phyloP scores from a whole-genome alignment of 2,797 vertebrate species.

The Enteromius treurensis region DNA sequence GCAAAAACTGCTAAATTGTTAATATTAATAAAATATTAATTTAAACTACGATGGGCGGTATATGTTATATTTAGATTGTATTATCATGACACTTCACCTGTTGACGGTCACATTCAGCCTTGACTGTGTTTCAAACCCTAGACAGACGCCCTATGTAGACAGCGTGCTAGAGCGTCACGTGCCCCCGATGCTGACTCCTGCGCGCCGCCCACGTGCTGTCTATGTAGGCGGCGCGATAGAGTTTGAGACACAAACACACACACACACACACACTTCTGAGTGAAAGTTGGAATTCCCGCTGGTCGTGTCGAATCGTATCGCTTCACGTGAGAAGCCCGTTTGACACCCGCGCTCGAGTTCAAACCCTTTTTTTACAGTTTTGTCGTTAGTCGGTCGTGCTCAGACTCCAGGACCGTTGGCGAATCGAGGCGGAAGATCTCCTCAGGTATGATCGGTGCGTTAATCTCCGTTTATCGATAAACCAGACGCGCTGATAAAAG shows the following conservation, averaged over 20 bases:
- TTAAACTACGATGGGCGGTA: neutral
- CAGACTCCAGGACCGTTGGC: neutral
- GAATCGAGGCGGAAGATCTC: slow-evolving; percentile 1
- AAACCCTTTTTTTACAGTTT: no score
- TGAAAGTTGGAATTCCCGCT: slow-evolving; percentile 27
- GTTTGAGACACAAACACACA: neutral
- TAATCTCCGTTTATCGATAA: neutral
- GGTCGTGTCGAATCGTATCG: neutral
- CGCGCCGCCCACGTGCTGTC: neutral
- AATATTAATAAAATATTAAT: neutral
- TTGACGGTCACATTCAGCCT: slow-evolving; percentile 12
- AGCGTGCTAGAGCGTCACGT: neutral
- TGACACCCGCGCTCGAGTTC: neutral
- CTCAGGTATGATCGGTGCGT: slow-evolving; percentile 14
- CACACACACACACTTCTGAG: neutral
- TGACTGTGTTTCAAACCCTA: neutral
- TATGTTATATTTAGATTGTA: neutral
- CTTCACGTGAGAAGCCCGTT: neutral
- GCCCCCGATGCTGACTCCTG: neutral
- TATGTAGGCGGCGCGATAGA: neutral
- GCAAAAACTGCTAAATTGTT: neutral
- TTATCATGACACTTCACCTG: neutral
- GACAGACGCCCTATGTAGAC: neutral
- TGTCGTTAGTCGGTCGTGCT: neutral
- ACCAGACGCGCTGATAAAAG: neutral